Evolutionary conservation across 2,113 vertebrate genomes (phyloP).

Genomic region (Catharus fuscescens): DNA sequence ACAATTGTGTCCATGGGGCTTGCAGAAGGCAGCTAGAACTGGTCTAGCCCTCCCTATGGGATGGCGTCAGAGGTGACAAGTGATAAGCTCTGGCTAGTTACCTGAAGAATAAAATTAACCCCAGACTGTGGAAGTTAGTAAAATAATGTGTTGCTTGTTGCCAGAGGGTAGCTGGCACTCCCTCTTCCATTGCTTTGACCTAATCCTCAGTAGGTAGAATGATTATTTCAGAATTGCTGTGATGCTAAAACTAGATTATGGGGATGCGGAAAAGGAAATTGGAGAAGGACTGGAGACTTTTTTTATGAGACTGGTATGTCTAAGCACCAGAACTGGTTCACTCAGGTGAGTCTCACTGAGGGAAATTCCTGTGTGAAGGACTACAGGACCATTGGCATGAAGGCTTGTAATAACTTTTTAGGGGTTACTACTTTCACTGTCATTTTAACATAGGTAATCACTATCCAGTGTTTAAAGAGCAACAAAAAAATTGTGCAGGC

Average conservation of each 20-base stretch:
- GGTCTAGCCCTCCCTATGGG: background rate
- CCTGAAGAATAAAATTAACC: background rate
- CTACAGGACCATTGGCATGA: background rate
- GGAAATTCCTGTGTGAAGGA: background rate
- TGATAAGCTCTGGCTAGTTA: background rate
- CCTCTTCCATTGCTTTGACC: background rate
- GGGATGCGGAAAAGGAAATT: background rate
- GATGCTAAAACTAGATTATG: background rate
- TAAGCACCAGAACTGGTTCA: background rate
- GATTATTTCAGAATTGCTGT: background rate
- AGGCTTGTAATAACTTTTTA: background rate
- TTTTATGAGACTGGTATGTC: background rate
- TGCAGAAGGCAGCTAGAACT: background rate
- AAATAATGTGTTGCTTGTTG: background rate
- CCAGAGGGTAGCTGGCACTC: background rate
- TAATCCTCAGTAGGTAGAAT: background rate
- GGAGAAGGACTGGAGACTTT: background rate
- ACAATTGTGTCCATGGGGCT: background rate
- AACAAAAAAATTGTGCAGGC: background rate
- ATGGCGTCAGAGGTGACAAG: background rate
- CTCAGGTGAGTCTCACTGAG: background rate
- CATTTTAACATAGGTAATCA: background rate
- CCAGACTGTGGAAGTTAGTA: background rate
- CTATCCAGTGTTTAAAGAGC: background rate
- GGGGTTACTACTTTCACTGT: background rate